A percentile compares a stretch with the other conserved stretches of the same genome.
phyloP scores from a whole-genome alignment of 1,140 invertebrate genomes.

The Cardiocondyla obscurior region DNA sequence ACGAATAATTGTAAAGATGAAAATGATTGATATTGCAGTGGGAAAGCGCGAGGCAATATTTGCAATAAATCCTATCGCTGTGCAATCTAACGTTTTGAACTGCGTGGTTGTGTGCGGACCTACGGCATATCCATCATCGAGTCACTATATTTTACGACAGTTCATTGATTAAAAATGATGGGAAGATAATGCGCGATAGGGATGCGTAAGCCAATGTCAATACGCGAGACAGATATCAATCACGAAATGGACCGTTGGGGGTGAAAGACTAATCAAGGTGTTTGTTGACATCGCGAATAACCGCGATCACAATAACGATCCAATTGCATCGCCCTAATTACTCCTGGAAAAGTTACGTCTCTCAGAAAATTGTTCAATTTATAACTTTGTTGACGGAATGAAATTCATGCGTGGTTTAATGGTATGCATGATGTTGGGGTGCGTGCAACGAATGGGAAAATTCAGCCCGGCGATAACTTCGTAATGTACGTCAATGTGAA shows the following conservation, averaged over 20 bases:
- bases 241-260: neutral
- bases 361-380: neutral
- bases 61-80: conserved; percentile 25
- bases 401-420: neutral
- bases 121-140: conserved; percentile 37
- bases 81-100: conserved; percentile 25
- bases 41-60: conserved; percentile 9
- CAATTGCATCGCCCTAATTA: neutral
- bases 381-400: conserved; percentile 1
- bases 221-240: conserved; percentile 7
- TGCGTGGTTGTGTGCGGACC: neutral
- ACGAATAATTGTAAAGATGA: neutral
- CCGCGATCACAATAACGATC: neutral
- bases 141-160: conserved; percentile 30
- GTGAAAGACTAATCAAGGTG: neutral
- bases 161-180: conserved; percentile 34
- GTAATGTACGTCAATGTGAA: conserved; percentile 11
- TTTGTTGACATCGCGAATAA: conserved; percentile 29
- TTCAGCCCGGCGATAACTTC: conserved; percentile 14
- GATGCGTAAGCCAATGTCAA: neutral
- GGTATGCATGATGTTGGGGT: neutral
- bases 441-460: neutral
- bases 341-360: neutral
- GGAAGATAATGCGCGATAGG: conserved; percentile 21
- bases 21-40: conserved; percentile 9